Conservation (phyloP, 1,140 invertebrate genomes). For the Neodiprion fabricii region DNA sequence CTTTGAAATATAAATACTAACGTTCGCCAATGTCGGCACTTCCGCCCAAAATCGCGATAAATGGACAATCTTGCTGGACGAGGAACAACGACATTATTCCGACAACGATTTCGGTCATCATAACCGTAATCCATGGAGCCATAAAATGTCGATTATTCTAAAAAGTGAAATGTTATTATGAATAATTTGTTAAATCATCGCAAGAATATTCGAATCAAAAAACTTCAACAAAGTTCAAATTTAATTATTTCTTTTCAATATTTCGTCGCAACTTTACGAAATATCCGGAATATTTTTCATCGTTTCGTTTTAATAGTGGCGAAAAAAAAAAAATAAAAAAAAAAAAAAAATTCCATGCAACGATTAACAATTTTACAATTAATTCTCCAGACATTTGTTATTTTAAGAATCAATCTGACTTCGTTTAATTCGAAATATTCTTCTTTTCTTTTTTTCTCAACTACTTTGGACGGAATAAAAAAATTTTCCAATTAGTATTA, state of each 20-base stretch:
- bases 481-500: no score
- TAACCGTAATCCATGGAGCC: slow-evolving; percentile 60
- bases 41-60: slow-evolving; percentile 48
- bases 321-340: no score
- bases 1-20: slow-evolving; percentile 37
- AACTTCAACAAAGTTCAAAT: neutral
- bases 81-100: slow-evolving; percentile 50
- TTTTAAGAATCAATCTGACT: neutral
- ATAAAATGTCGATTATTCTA: slow-evolving; percentile 59
- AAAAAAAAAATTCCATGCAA: no score
- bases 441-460: slow-evolving; percentile 4
- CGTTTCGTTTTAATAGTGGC: no score
- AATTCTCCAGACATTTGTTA: no score
- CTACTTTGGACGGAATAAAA: no score
- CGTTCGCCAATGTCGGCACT: slow-evolving; percentile 49
- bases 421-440: slow-evolving; percentile 10
- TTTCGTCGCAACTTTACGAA: neutral
- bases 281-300: no score
- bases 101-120: slow-evolving; percentile 55
- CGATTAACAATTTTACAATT: no score
- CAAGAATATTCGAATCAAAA: neutral
- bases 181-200: slow-evolving; percentile 9
- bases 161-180: slow-evolving; percentile 22
- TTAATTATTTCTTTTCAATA: neutral
- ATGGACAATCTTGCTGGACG: slow-evolving; percentile 51